Conservation (phyloP, 92 coral and sea anemone species). For the Porites lobata region DNA sequence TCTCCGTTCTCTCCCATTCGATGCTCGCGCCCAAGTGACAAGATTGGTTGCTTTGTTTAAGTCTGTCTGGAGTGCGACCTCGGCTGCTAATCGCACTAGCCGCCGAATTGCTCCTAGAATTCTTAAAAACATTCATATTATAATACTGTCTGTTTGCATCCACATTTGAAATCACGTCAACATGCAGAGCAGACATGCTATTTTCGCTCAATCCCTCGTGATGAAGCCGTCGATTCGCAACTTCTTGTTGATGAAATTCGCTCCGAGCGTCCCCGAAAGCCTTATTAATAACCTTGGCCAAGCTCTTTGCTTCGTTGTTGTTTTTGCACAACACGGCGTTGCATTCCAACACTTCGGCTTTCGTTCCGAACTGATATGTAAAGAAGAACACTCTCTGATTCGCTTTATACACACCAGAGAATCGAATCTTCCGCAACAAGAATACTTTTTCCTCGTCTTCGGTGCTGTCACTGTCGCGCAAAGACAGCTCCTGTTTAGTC, state of each 20-base stretch:
- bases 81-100: conserved; percentile 41
- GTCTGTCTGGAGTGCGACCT: conserved; percentile 31
- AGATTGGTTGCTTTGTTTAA: conserved; percentile 42
- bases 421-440: conserved; percentile 81
- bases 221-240: conserved; percentile 75
- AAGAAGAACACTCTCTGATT: conserved; percentile 93
- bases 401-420: conserved; percentile 89
- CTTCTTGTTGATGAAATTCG: conserved; percentile 83
- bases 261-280: conserved; percentile 80
- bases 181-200: conserved; percentile 36
- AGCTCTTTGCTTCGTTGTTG: conserved; percentile 91
- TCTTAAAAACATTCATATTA: conserved; percentile 43
- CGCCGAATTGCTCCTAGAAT: conserved; percentile 47
- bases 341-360: conserved; percentile 91
- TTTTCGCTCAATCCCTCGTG: conserved; percentile 83
- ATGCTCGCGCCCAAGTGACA: conserved; percentile 52
- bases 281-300: conserved; percentile 89
- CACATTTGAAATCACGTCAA: conserved; percentile 45
- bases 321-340: conserved; percentile 84
- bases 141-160: conserved; percentile 49
- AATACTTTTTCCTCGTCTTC: conserved; percentile 88
- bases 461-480: conserved; percentile 85
- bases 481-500: conserved; percentile 85
- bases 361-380: conserved; percentile 92
- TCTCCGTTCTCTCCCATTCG: conserved; percentile 74